Conservation (phyloP, 2,888 invertebrate species). For the Agonum fuliginosum region DNA sequence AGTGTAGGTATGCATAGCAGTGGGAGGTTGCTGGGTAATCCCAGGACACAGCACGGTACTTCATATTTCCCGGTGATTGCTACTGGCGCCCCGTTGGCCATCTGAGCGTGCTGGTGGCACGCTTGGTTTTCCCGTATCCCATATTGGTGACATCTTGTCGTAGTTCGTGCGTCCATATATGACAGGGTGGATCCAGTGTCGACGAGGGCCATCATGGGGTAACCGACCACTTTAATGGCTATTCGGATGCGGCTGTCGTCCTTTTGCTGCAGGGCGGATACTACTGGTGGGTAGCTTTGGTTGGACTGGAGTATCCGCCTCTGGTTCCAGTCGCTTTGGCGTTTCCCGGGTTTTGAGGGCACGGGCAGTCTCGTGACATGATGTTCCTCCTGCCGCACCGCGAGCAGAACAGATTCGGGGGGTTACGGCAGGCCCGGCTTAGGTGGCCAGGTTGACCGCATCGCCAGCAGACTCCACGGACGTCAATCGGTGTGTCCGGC, state of each 20-base stretch:
- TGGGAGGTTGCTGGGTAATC: too few species aligned
- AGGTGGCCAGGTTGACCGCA: too few species aligned
- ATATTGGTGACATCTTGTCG: too few species aligned
- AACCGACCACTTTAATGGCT: background rate
- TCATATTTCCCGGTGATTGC: background rate
- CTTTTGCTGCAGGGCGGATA: background rate
- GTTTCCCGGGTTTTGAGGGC: background rate
- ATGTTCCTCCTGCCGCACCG: background rate
- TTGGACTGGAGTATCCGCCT: background rate
- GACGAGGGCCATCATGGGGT: background rate
- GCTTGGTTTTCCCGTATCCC: background rate
- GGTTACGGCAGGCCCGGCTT: too few species aligned
- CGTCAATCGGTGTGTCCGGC: too few species aligned
- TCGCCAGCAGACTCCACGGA: too few species aligned
- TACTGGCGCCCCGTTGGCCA: background rate
- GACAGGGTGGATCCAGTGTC: background rate
- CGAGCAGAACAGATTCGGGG: background rate
- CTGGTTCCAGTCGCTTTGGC: background rate
- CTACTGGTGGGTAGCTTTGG: background rate
- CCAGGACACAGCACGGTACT: too few species aligned
- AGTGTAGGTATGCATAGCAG: too few species aligned
- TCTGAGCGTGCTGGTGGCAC: background rate
- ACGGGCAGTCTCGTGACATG: background rate
- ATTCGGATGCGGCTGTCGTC: background rate
- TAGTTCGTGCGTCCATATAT: background rate